Conservation (phyloP, 1,140 invertebrate species). For the Aphidius gifuensis region DNA sequence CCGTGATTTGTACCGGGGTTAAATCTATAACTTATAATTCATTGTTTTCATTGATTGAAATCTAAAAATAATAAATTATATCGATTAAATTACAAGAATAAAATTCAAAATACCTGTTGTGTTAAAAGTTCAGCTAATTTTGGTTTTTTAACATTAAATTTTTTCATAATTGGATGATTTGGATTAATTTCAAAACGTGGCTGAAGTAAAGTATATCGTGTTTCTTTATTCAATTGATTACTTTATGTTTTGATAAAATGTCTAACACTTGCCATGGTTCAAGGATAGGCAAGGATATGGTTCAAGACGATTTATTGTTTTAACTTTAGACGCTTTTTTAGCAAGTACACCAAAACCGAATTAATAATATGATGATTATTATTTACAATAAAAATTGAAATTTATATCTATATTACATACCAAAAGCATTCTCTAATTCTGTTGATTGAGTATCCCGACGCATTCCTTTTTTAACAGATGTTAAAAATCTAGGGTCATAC, state of each 20-base stretch:
- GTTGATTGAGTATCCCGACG: slow-evolving; percentile 66
- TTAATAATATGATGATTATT: too few species aligned
- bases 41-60: slow-evolving; percentile 18
- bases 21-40: too few species aligned
- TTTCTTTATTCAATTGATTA: slow-evolving; percentile 79
- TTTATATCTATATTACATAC: slow-evolving; percentile 36
- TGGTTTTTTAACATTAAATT: slow-evolving; percentile 73
- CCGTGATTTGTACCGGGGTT: too few species aligned
- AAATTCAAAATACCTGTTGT: slow-evolving; percentile 67
- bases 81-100: slow-evolving; percentile 1
- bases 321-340: slow-evolving; percentile 77
- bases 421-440: slow-evolving; percentile 55
- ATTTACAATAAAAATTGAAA: slow-evolving; percentile 4
- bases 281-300: slow-evolving; percentile 89
- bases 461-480: slow-evolving; percentile 94
- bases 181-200: slow-evolving; percentile 93
- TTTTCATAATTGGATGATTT: slow-evolving; percentile 88
- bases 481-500: slow-evolving; percentile 76
- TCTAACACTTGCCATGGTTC: slow-evolving; percentile 93
- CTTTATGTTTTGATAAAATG: slow-evolving; percentile 91
- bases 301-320: slow-evolving; percentile 79
- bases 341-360: slow-evolving; percentile 55
- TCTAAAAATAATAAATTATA: too few species aligned
- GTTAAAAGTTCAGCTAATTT: slow-evolving; percentile 80
- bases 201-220: slow-evolving; percentile 81